Base-by-base conservation (phyloP, 2,888 invertebrate species). In the Chesias legatella region DNA sequence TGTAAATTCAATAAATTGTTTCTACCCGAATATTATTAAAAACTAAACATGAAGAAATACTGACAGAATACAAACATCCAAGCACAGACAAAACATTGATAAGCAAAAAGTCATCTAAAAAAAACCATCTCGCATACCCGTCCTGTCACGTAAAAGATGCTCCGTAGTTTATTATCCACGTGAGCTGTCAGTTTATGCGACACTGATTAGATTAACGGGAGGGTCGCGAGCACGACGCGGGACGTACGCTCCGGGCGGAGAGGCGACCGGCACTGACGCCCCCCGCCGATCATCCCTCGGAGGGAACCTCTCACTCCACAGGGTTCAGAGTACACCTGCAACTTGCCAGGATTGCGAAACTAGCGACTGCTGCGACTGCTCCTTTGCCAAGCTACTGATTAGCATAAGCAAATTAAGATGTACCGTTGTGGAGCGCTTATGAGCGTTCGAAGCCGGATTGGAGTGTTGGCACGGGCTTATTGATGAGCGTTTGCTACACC, bases 401-500 rank as follows among this genome's bases (percentile, higher is more conserved):
- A 83, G 72, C 83, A 82, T 85, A 79, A 77, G 68, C 74, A 75
- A 81, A 82, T 79, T 74, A 75, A 77, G 76, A 79, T 78, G 75
- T 76, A 48, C 46, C 33, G 34, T 34, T 34, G 36, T 35, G 36
- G 28, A 35, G 36, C 33, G 32, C 21, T 31, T 35, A 28, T 20
- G 26, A 1, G 21, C 20, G 40, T 28, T 33, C 20, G 33, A 26
- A 24, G 33, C 34, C 31, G 22, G 38, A 41, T 37, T 35, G 28
- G 24, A 24, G 22, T 33, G 35, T 34, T 40, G 37, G 24, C 23
- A 30, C 23, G 26, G 36, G 20, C 29, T 23, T 10, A 28, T 40
- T 35, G 31, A 22, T 32, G 13, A 33, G 35, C 10, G 32, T 32
- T 23, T 17, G 5, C 13, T 17, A 17, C 3, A 5, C 3, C 2